phyloP scores from a whole-genome alignment of 2,113 vertebrate species.

The Synchiropus splendidus region DNA sequence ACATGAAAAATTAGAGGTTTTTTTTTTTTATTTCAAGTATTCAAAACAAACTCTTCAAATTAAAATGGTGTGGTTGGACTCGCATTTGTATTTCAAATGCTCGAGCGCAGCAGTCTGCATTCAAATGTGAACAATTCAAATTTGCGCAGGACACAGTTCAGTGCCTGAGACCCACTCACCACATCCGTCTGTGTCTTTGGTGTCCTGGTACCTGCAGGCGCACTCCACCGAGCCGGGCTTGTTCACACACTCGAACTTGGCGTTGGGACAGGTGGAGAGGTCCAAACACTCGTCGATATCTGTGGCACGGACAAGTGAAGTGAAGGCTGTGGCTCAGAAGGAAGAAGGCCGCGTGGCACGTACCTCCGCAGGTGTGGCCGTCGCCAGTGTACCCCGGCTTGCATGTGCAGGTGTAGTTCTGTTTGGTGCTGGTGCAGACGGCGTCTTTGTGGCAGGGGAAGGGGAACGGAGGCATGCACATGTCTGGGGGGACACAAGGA shows the following conservation, averaged over 20 bases:
- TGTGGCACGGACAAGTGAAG: slow-evolving; percentile 20
- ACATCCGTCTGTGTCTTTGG: slow-evolving; percentile 47
- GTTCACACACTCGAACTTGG: slow-evolving; percentile 73
- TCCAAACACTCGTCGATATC: slow-evolving; percentile 69
- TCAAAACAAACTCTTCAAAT: no score
- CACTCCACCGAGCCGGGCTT: slow-evolving; percentile 58
- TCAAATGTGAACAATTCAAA: no score
- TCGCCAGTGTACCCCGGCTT: slow-evolving; percentile 61
- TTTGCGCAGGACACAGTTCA: no score
- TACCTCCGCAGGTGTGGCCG: slow-evolving; percentile 71
- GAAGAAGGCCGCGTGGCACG: no score
- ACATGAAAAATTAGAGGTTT: no score
- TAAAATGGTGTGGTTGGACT: no score
- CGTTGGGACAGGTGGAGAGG: slow-evolving; percentile 60
- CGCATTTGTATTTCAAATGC: no score
- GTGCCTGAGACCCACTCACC: slow-evolving; percentile 47
- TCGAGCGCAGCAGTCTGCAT: no score
- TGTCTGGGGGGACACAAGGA: slow-evolving; percentile 42
- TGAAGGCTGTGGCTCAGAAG: background rate
- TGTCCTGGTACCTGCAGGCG: slow-evolving; percentile 61
- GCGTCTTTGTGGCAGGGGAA: slow-evolving; percentile 70
- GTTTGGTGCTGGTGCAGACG: slow-evolving; percentile 54
- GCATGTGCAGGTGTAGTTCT: slow-evolving; percentile 67
- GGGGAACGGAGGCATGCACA: slow-evolving; percentile 65
- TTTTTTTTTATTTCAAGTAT: no score